Evolutionary conservation across 2,113 vertebrate genomes (phyloP).

Genomic region (Pluvianellus socialis): DNA sequence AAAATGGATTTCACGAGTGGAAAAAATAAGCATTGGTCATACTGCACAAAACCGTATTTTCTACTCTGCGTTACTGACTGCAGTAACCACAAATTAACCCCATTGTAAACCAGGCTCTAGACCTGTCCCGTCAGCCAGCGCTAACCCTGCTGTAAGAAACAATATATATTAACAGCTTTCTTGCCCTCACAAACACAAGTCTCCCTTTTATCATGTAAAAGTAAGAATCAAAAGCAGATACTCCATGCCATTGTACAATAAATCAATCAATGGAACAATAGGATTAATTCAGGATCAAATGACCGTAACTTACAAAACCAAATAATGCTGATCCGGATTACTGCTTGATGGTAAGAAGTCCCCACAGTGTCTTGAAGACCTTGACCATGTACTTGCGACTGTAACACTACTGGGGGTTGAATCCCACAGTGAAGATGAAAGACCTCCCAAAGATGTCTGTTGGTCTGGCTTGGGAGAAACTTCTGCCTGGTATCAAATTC

Average conservation of each 20-base stretch:
- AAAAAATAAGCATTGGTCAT: slow-evolving; percentile 9
- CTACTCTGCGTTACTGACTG: neutral
- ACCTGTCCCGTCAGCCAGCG: neutral
- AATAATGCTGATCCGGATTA: neutral
- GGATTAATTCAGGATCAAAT: neutral
- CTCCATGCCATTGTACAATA: neutral
- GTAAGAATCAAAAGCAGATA: neutral
- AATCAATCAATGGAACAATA: neutral
- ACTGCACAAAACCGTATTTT: neutral
- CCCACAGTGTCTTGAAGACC: neutral
- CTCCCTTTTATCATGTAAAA: neutral
- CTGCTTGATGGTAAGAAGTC: neutral
- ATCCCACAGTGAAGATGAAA: neutral
- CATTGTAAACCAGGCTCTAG: neutral
- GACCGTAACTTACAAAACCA: neutral
- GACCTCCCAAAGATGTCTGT: neutral
- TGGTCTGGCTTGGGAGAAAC: neutral
- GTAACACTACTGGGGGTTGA: neutral
- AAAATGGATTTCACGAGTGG: neutral
- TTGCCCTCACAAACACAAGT: neutral
- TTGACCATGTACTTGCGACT: neutral
- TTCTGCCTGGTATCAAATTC: neutral
- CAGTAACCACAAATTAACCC: neutral
- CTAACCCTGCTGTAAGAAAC: neutral
- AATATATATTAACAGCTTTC: neutral